Conservation (phyloP, 2,113 vertebrate species). For the Clarias gariepinus region DNA sequence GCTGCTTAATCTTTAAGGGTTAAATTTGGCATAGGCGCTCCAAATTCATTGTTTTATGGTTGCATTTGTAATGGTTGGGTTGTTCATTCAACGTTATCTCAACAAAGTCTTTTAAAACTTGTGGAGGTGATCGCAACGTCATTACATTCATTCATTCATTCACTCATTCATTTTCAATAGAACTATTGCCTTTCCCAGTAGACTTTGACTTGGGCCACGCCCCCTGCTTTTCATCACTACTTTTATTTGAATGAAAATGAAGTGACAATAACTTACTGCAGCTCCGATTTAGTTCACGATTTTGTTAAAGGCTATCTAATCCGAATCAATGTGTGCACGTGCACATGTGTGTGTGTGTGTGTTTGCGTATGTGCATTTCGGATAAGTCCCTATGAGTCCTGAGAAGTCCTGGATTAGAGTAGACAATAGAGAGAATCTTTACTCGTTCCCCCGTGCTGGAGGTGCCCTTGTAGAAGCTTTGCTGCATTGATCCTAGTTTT, state of each 20-base stretch:
- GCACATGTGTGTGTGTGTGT: conserved; percentile 8
- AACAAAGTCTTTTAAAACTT: too few species aligned
- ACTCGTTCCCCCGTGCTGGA: conserved; percentile 1
- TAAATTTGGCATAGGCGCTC: too few species aligned
- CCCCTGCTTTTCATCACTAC: neutral
- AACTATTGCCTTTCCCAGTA: too few species aligned
- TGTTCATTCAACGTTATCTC: too few species aligned
- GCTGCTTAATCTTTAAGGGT: too few species aligned
- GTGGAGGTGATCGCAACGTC: too few species aligned
- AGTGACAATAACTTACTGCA: neutral
- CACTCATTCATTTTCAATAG: too few species aligned
- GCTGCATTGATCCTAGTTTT: conserved; percentile 31
- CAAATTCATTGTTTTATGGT: too few species aligned
- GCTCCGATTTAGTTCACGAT: neutral
- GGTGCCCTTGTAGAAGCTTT: conserved; percentile 37
- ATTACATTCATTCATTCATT: too few species aligned
- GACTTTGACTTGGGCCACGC: too few species aligned
- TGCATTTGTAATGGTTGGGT: too few species aligned
- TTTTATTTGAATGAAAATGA: neutral
- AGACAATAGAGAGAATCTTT: conserved; percentile 12
- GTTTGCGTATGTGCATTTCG: neutral
- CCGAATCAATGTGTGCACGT: neutral
- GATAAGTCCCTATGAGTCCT: neutral
- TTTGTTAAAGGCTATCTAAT: neutral
- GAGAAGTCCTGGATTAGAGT: neutral